Evolutionary conservation across 1,140 invertebrate genomes (phyloP), one percentile per base, ranked within the genome.

Genomic region (Dysdera silvatica): DNA sequence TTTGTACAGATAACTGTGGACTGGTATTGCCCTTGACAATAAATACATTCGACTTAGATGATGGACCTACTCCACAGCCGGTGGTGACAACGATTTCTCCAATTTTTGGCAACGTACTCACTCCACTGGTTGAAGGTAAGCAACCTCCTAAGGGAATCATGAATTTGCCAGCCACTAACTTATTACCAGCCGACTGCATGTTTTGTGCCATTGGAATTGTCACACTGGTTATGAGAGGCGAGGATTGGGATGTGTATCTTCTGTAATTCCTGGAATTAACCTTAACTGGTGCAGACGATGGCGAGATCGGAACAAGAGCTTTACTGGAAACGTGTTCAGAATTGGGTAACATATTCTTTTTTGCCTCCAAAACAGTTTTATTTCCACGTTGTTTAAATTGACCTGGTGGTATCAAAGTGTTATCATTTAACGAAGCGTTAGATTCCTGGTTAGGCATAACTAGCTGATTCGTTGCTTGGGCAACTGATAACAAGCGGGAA

Each of bases 191-290:
- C 16, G 32, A 18, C n/a, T n/a, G n/a, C n/a, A n/a, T n/a, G 51
- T 57, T 63, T 12, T 54, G 26, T 53, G 55, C n/a, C 32, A 65
- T 35, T 31, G 62, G 62, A 29, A 65, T 58, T 49, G 45, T 53
- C 26, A 65, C 31, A 26, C 54, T 32, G 28, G 54, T 52, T 8
- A 65, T 47, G 28, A 55, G 61, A 31, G 61, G 53, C 23, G 61
- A 56, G 16, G 26, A 35, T 18, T n/a, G n/a, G 31, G 52, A 35
- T 7, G 52, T 18, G 23, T 52, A 37, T 49, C 26, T 40, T 35
- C 18, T 53, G 14, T 45, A 8, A 33, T 26, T 49, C 10, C 29
- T 29, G 29, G 18, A 45, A 35, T 45, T 32, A 12, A 54, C 20
- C 5, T 49, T 49, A n/a, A 49, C 26, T 31, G 61, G 61, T 20